Evolutionary conservation across 2,113 vertebrate genomes (phyloP).

Genomic region (Brachyhypopomus gauderio): DNA sequence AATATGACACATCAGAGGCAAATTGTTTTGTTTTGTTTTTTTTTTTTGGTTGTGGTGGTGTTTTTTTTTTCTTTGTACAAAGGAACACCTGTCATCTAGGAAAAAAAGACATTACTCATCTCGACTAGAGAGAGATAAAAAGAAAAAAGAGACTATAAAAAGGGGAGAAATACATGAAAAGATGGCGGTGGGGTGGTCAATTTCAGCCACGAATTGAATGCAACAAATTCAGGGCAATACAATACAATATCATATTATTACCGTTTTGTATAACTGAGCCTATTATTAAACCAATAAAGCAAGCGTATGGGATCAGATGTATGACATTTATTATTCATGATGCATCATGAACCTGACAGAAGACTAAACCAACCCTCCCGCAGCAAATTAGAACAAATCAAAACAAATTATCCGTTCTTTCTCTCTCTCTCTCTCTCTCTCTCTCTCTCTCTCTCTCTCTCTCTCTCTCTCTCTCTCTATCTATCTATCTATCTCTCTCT

Average conservation of each 20-base stretch:
- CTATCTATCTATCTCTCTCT: too few species aligned
- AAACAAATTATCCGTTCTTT: constrained; percentile 8
- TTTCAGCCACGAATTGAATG: neutral
- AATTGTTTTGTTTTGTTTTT: neutral
- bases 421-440: constrained; percentile 1
- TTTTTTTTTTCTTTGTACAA: constrained; percentile 7
- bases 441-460: neutral
- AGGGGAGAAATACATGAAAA: neutral
- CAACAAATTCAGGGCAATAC: constrained; percentile 12
- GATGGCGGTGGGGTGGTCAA: neutral
- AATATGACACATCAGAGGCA: constrained; percentile 40
- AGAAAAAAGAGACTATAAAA: constrained; percentile 6
- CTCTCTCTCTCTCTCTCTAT: constrained; percentile 5
- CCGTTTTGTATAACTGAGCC: neutral
- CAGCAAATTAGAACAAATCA: constrained; percentile 25
- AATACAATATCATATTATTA: neutral
- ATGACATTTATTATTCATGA: constrained; percentile 32
- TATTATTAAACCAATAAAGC: neutral
- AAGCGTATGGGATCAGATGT: neutral
- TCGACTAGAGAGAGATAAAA: constrained; percentile 12
- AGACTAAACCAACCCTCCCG: constrained; percentile 8
- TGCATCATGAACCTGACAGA: constrained; percentile 11
- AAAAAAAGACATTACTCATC: constrained; percentile 25
- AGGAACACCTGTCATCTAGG: constrained; percentile 28
- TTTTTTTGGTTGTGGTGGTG: too few species aligned